Percentiles rank a stretch among this genome's conserved stretches.
phyloP scores from a whole-genome alignment of 1,140 invertebrate species.

The Caerostris darwini region DNA sequence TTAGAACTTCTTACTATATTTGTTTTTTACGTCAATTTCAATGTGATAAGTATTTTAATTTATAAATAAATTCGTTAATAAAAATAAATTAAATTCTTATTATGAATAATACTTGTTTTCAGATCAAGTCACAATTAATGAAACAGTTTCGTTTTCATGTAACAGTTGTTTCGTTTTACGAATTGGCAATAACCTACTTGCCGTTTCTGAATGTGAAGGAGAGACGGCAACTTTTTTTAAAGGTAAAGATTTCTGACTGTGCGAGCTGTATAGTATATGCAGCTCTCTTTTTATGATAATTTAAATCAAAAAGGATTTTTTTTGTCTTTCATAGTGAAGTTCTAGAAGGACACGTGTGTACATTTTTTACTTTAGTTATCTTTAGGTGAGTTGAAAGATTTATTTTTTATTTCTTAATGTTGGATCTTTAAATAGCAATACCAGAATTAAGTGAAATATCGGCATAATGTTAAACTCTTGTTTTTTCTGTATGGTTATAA shows the following conservation, averaged over 20 bases:
- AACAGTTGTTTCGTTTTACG: neutral
- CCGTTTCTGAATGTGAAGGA: constrained; percentile 52
- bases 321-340: neutral
- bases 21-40: too few species aligned
- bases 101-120: neutral
- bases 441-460: neutral
- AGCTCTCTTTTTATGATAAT: neutral
- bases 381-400: neutral
- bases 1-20: too few species aligned
- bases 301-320: neutral
- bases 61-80: too few species aligned
- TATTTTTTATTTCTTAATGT: neutral
- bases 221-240: constrained; percentile 44
- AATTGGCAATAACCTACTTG: constrained; percentile 47
- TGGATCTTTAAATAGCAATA: neutral
- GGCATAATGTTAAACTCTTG: too few species aligned
- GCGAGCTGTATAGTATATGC: neutral
- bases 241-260: neutral
- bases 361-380: neutral
- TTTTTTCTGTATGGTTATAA: too few species aligned
- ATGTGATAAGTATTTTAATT: too few species aligned
- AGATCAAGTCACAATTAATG: neutral
- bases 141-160: neutral
- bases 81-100: too few species aligned
- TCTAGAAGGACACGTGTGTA: neutral